Evolutionary conservation across 2,113 vertebrate genomes (phyloP).

Genomic region (Myrmecophaga tridactyla): DNA sequence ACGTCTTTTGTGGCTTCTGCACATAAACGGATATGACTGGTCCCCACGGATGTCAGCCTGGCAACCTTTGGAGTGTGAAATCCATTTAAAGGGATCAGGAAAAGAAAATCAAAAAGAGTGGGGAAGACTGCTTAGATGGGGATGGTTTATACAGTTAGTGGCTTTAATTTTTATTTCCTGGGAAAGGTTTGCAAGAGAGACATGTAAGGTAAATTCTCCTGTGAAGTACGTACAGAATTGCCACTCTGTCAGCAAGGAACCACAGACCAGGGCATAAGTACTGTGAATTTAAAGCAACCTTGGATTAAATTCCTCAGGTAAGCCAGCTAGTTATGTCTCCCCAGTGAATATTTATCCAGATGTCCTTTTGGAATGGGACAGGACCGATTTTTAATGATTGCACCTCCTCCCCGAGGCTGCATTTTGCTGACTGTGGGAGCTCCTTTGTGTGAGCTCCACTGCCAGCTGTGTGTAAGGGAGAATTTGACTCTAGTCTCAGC

Average conservation of each 20-base stretch:
- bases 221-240: constrained; percentile 35
- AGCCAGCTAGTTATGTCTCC: constrained; percentile 15
- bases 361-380: constrained; percentile 44
- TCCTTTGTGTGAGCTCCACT: not conserved
- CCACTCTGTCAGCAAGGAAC: not conserved
- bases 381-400: not conserved
- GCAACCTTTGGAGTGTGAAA: constrained; percentile 41
- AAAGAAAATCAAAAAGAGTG: constrained; percentile 31
- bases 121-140: constrained; percentile 9
- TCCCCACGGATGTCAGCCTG: constrained; percentile 18
- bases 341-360: constrained; percentile 42
- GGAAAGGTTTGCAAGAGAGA: constrained; percentile 35
- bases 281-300: constrained; percentile 28
- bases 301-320: constrained; percentile 22
- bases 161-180: constrained; percentile 60
- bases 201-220: not conserved
- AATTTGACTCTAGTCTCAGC: accelerated
- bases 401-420: constrained; percentile 36
- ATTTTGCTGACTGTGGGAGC: constrained; percentile 16
- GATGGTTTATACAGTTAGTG: constrained; percentile 32
- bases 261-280: not conserved
- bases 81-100: constrained; percentile 24
- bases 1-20: not conserved
- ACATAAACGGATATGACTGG: not conserved
- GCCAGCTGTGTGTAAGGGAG: not conserved